Evolutionary conservation across 1,140 invertebrate species (phyloP), one percentile per base, ranked within the genome.

Genomic region (Drosophila sturtevanti): DNA sequence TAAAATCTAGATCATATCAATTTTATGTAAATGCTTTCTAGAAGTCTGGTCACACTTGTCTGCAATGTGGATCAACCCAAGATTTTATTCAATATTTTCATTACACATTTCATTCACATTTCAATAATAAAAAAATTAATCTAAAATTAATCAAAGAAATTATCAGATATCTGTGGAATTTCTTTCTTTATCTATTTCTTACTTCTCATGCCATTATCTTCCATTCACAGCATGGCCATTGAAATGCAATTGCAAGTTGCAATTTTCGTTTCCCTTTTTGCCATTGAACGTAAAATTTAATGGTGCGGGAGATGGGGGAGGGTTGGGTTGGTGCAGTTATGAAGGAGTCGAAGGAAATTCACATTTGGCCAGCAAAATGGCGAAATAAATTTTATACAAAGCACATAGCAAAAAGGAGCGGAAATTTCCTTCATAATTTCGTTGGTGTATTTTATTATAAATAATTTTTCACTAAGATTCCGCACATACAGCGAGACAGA

Each of bases 361-460:
- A 48, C 68, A 72, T 62, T 52, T 63, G 34, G 16, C 48, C 41
- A 66, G 70, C 58, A 41, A 66, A 48, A 48, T 21, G 11, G 71
- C 48, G 54, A 76, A 66, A 74, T 63, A 72, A 60, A 76, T 78
- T 70, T 70, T 41, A 34, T 18, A 58, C 67, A 72, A 48, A 44
- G 63, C 56, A 68, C 24, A 51, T 16, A 61, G 51, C 63, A 61
- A 71, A 71, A 72, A 34, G 63, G 48, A 72, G 51, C 80, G 77
- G 61, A 81, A 78, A 87, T 78, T 86, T 72, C 27, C 54, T 64
- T 78, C 82, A 86, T 87, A 87, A 86, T 86, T 87, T 87, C 81
- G 78, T 81, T 81, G 82, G 21, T 63, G 82, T 80, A 69, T 87
- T 81, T 87, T 87, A 86, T 86, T 72, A 86, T 78, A 87, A 86